Evolutionary conservation across 2,888 invertebrate species (phyloP), one percentile per base, ranked within the genome.

Genomic region (Myopa tessellatipennis): DNA sequence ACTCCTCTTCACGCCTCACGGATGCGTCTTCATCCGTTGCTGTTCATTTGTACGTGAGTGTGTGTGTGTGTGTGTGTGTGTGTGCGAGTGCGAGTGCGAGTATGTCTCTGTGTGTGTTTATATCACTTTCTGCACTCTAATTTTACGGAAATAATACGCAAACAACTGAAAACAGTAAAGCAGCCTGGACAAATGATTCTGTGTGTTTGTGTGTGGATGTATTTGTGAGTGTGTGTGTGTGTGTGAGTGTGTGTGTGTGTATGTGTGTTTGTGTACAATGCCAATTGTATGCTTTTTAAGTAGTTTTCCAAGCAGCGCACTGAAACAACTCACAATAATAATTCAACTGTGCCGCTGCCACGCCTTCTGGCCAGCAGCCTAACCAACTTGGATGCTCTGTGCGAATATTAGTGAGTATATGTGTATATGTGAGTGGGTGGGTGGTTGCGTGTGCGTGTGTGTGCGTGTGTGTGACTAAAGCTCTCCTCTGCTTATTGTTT

Each of bases 401-500:
- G 5, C 4, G 55, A 55, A 1, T 55, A n/a, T 55, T 6, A 55
- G 45, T 52, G 45, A 50, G 50, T 16, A 4, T 34, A 52, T n/a
- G n/a, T n/a, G n/a, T n/a, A n/a, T n/a, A n/a, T n/a, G n/a, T n/a
- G n/a, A n/a, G n/a, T n/a, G n/a, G n/a, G n/a, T n/a, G n/a, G n/a
- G n/a, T n/a, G n/a, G n/a, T n/a, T n/a, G 8, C 1, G 34, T 4
- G 61, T 18, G 10, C 0, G 16, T 34, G 38, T 34, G 12, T 38
- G 65, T 52, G 70, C 55, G 70, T 52, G 34, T 69, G 45, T 50
- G 52, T 50, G 45, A 6, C 3, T 70, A 36, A 10, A 63, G 18
- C 34, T 63, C 50, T 34, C 12, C 45, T 45, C 45, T 65, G 74
- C 45, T 74, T 67, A 65, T 50, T 65, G 67, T 55, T 74, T 38